Evolutionary conservation across 2,888 invertebrate species (phyloP).

Genomic region (Macropis europaea): DNA sequence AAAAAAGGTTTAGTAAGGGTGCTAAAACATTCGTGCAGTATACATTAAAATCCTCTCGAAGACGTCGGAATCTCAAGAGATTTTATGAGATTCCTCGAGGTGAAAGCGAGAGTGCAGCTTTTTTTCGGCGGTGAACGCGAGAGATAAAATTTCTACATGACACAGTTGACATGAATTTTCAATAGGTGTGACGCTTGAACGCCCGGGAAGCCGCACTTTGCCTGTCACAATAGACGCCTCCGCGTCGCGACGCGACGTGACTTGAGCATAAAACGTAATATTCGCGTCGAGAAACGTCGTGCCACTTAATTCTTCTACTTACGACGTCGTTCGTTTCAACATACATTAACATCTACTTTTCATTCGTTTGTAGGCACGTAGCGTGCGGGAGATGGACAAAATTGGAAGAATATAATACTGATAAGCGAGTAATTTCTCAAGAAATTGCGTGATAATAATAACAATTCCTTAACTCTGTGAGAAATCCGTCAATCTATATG

Average conservation of each 20-base stretch:
- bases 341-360: neutral
- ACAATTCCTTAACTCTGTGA: too few species aligned
- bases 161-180: constrained; percentile 30
- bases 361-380: neutral
- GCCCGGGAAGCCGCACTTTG: constrained; percentile 27
- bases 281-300: neutral
- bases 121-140: neutral
- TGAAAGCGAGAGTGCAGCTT: neutral
- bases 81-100: neutral
- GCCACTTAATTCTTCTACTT: constrained; percentile 30
- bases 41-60: too few species aligned
- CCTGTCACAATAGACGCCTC: constrained; percentile 26
- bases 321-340: constrained; percentile 1
- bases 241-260: constrained; percentile 27
- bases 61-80: neutral
- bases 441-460: too few species aligned
- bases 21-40: too few species aligned
- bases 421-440: too few species aligned
- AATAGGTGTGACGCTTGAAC: constrained; percentile 10
- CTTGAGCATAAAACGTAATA: constrained; percentile 28
- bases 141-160: constrained; percentile 19
- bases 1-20: too few species aligned
- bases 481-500: too few species aligned
- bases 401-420: too few species aligned
- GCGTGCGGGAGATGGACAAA: neutral